Percentiles rank a stretch among this genome's conserved stretches.
Conservation (phyloP, 2,113 vertebrate genomes). For the Pelvicachromis taeniatus region DNA sequence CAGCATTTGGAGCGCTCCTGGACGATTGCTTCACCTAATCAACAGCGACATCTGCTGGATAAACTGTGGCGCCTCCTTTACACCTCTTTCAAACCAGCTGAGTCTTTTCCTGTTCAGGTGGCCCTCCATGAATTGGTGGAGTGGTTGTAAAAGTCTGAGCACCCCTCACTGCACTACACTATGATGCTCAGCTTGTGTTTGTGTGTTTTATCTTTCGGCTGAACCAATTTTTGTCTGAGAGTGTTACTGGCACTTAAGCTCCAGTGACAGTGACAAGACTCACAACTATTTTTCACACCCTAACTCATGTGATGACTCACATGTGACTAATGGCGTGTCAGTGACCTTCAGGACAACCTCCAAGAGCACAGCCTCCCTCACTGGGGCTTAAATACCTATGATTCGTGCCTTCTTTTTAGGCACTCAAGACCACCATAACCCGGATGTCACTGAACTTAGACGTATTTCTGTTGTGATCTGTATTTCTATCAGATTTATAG, state of each 20-base stretch:
- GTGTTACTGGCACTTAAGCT: not conserved
- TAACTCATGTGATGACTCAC: not conserved
- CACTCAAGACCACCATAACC: not conserved
- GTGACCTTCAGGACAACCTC: not conserved
- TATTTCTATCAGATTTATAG: not conserved
- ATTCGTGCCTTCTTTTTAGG: not conserved
- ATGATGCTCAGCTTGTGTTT: not conserved
- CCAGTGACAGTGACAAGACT: not conserved
- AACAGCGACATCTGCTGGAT: conserved; percentile 56
- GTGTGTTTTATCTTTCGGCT: not conserved
- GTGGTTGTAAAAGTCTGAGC: not conserved
- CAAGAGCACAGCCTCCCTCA: not conserved
- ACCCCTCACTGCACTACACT: not conserved
- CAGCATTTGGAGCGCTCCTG: not conserved
- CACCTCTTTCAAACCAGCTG: not conserved
- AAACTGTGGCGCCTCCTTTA: not conserved
- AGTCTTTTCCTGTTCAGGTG: not conserved
- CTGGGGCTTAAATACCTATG: not conserved
- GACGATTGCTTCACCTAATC: not conserved
- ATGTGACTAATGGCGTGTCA: not conserved
- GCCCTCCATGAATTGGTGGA: not conserved
- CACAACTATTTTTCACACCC: not conserved
- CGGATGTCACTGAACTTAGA: not conserved
- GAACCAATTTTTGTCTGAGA: not conserved
- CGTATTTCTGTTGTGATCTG: not conserved